Conservation (phyloP, 2,888 invertebrate genomes). For the Phaedon cochleariae region DNA sequence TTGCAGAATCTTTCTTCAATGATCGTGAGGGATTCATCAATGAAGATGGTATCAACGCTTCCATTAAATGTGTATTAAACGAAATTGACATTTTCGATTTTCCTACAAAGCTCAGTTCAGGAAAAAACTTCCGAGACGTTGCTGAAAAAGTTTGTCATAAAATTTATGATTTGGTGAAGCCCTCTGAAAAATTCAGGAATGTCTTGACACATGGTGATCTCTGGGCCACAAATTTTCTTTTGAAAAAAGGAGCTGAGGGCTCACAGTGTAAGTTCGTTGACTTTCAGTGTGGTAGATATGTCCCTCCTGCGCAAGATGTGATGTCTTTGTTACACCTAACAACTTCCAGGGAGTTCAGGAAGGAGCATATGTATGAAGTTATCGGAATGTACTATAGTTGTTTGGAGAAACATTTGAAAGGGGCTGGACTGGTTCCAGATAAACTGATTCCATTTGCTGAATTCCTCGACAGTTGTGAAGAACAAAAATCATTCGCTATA, state of each 20-base stretch:
- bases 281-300: conserved; percentile 63
- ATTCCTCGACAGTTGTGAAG: conserved; percentile 55
- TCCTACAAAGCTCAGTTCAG: conserved; percentile 45
- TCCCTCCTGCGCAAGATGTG: conserved; percentile 73
- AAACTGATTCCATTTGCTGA: conserved; percentile 49
- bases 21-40: conserved; percentile 44
- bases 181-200: conserved; percentile 61
- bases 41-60: conserved; percentile 45
- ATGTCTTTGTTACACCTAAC: conserved; percentile 57
- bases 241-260: conserved; percentile 42
- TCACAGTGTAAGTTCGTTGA: conserved; percentile 57
- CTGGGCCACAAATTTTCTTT: conserved; percentile 68
- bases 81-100: conserved; percentile 50
- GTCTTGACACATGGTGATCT: conserved; percentile 71
- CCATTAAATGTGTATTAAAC: conserved; percentile 49
- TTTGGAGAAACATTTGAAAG: conserved; percentile 49
- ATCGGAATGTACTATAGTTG: conserved; percentile 55
- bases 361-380: conserved; percentile 48
- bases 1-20: conserved; percentile 47
- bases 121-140: conserved; percentile 45
- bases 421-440: conserved; percentile 43
- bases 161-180: conserved; percentile 52
- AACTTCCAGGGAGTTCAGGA: conserved; percentile 51
- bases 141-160: conserved; percentile 40
- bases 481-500: conserved; percentile 53